Evolutionary conservation across 2,797 vertebrate genomes (phyloP), one percentile per base, ranked within the genome.

Genomic region (Rhinatrema bivittatum): DNA sequence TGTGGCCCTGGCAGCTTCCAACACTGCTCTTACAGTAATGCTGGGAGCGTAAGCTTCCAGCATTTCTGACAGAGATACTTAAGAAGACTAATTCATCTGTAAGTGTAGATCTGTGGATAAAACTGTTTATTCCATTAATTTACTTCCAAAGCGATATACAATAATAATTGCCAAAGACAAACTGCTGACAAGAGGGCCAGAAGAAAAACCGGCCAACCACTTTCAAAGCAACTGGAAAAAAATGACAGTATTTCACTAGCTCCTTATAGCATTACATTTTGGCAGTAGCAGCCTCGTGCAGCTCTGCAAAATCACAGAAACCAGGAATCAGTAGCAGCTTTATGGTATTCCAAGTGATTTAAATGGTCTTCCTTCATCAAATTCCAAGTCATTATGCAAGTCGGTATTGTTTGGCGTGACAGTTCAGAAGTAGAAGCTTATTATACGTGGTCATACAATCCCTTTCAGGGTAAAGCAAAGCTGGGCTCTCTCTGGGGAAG

Each of bases 241-340:
- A 58, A 50, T 20, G 39, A 50, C 30, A 4, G 3, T 45, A 38
- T 43, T 65, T 51, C 42, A 7, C 7, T 2, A 2, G 22, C 18
- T 54, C 46, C 23, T 46, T 57, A 53, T 65, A 56, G 63, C 44
- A 53, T 41, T 6, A 0, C 27, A 3, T 20, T 29, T 16, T 36
- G 43, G 33, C 36, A 32, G 24, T 16, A 26, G 22, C 11, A 21
- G 11, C 1, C 2, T 17, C 14, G 2, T 1, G 3, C 14, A 15
- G n/a, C 9, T 20, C 32, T 34, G 16, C 29, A 14, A 22, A 17
- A 47, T 21, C 11, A 37, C 27, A 21, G 27, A 29, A 16, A 40
- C 29, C 13, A 38, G 34, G 38, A 50, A 36, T n/a, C 1, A 20
- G 14, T 3, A 33, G 43, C 50, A 53, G 37, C 33, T 39, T 20